Conservation (phyloP, 2,113 vertebrate species). For the Elachura formosa region DNA sequence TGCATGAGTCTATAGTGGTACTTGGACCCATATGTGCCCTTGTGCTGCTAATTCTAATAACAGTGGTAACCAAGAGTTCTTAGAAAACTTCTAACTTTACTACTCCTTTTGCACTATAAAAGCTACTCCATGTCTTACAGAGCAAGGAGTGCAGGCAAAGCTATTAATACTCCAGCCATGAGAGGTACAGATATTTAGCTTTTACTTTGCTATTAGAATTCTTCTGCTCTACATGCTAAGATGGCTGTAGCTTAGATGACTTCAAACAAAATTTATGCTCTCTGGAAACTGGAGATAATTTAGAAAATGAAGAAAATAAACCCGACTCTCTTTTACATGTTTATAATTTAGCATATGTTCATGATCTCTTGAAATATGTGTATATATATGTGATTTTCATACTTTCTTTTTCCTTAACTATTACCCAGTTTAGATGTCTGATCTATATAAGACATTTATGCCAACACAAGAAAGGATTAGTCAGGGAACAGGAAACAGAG, state of each 20-base stretch:
- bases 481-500: neutral
- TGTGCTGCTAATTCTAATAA: neutral
- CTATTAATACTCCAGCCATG: neutral
- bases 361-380: neutral
- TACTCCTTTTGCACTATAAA: neutral
- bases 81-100: neutral
- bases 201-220: neutral
- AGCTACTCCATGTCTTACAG: neutral
- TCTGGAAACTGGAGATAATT: neutral
- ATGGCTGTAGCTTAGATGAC: neutral
- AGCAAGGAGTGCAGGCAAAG: neutral
- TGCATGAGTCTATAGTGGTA: neutral
- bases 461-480: neutral
- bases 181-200: neutral
- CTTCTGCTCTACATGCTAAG: neutral
- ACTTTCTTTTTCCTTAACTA: neutral
- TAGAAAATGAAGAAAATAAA: neutral
- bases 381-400: neutral
- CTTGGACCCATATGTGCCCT: neutral
- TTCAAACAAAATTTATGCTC: neutral
- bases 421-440: neutral
- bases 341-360: neutral
- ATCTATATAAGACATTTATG: neutral
- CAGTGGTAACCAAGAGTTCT: neutral
- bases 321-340: neutral